phyloP scores from a whole-genome alignment of 2,113 vertebrate species.

The Sander lucioperca region DNA sequence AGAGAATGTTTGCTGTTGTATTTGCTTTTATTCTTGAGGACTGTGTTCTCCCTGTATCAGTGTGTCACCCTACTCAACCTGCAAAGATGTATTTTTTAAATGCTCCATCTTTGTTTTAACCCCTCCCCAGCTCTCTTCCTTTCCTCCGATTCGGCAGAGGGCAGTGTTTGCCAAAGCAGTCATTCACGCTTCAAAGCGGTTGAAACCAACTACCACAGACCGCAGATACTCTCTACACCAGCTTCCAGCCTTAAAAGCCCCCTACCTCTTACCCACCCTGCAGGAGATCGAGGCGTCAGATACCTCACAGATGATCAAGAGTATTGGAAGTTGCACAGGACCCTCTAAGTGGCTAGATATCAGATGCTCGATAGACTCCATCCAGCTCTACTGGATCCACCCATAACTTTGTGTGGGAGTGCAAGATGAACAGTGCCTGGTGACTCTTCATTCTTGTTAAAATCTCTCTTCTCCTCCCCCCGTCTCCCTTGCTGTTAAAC shows the following conservation, averaged over 20 bases:
- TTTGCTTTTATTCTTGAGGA: conserved; percentile 76
- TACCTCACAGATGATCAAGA: conserved; percentile 63
- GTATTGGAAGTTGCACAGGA: conserved; percentile 70
- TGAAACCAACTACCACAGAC: conserved; percentile 66
- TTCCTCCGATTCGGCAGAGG: conserved; percentile 59
- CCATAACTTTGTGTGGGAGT: conserved; percentile 37
- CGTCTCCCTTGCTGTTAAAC: conserved; percentile 29
- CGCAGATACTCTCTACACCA: conserved; percentile 78
- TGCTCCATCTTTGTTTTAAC: conserved; percentile 58
- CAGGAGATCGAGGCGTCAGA: conserved; percentile 69
- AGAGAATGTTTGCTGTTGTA: conserved; percentile 77
- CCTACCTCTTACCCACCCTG: conserved; percentile 74
- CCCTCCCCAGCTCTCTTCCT: conserved; percentile 36
- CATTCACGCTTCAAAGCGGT: conserved; percentile 69
- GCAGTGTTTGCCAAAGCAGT: conserved; percentile 72
- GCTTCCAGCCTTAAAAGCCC: conserved; percentile 87
- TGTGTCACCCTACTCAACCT: conserved; percentile 61
- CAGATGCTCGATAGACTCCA: conserved; percentile 40
- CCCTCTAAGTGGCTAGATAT: conserved; percentile 40
- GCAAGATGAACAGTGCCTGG: conserved; percentile 72
- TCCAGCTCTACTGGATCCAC: conserved; percentile 63
- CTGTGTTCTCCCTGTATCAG: conserved; percentile 69
- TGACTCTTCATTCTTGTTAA: conserved; percentile 49
- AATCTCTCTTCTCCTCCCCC: background rate
- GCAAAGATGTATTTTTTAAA: conserved; percentile 56